Percentiles rank a stretch among this genome's conserved stretches.
Evolutionary conservation across 2,113 vertebrate genomes (phyloP).

Genomic region (Pontoporia blainvillei): DNA sequence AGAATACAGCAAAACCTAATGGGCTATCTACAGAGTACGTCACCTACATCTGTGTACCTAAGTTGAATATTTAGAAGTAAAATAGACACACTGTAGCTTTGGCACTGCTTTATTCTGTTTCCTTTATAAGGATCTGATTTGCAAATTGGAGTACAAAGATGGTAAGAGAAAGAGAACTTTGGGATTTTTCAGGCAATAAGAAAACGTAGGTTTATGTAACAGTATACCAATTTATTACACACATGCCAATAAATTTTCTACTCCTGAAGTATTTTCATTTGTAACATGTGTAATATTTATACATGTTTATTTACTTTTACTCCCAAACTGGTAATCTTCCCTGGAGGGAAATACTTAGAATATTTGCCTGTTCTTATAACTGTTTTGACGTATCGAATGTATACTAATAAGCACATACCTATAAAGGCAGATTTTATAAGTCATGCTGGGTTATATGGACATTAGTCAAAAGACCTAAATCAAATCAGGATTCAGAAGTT

Average conservation of each 20-base stretch:
- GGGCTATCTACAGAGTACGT: not conserved
- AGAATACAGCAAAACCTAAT: constrained; percentile 14
- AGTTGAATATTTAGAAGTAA: not conserved
- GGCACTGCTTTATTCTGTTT: not conserved
- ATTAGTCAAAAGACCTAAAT: constrained; percentile 26
- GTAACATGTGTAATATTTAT: not conserved
- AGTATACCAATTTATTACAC: not conserved
- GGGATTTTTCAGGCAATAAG: not conserved
- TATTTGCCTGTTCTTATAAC: not conserved
- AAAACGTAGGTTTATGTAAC: not conserved
- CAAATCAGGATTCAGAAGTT: constrained; percentile 2
- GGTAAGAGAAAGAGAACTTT: not conserved
- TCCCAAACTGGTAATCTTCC: not conserved
- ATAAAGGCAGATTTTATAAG: not conserved
- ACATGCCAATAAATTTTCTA: not conserved
- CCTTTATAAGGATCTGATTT: not conserved
- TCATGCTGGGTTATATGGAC: not conserved
- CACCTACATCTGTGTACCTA: not conserved
- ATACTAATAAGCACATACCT: not conserved
- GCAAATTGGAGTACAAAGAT: not conserved
- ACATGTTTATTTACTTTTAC: not conserved
- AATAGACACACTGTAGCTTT: not conserved
- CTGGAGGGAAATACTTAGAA: not conserved
- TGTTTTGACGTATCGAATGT: not conserved
- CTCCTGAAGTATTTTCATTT: not conserved